A percentile compares a stretch with the other conserved stretches of the same genome.
These are phyloP conservation scores for Apamea sordens DNA, from an alignment of 2,888 invertebrate genomes.

Conservation along the genomic window DNA sequence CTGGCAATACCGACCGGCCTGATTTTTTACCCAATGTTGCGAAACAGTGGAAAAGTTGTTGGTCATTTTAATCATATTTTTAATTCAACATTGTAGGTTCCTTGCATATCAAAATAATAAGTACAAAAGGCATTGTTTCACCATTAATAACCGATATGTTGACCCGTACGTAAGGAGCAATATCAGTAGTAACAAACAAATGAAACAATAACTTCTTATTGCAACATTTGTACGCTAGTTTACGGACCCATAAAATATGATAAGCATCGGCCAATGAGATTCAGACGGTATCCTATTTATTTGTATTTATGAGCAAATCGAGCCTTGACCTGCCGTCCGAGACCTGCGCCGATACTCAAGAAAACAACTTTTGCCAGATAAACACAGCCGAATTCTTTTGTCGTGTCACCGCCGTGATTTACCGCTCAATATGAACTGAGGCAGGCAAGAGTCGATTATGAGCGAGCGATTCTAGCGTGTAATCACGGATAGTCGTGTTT, in stretches of 20 bases:
- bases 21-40: constrained; percentile 20
- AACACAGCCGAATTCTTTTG: constrained; percentile 75
- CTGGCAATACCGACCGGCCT: constrained; percentile 5
- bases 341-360: constrained; percentile 72
- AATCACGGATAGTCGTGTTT: constrained; percentile 71
- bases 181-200: constrained; percentile 60
- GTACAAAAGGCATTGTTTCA: neutral
- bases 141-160: neutral
- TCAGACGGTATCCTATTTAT: constrained; percentile 85
- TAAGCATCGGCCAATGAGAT: constrained; percentile 86
- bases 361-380: constrained; percentile 79
- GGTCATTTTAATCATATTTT: constrained; percentile 9
- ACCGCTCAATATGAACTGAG: constrained; percentile 71
- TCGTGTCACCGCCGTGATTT: constrained; percentile 72
- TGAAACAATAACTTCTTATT: constrained; percentile 80
- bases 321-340: constrained; percentile 81
- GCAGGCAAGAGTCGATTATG: constrained; percentile 63
- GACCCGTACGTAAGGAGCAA: neutral
- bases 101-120: neutral
- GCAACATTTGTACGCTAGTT: constrained; percentile 81
- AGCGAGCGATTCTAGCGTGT: constrained; percentile 53
- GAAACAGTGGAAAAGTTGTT: constrained; percentile 14
- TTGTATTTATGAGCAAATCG: constrained; percentile 86
- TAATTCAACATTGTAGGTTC: constrained; percentile 6
- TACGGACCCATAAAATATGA: constrained; percentile 87